These are phyloP conservation scores for Batillaria attramentaria DNA, from an alignment of 1,140 invertebrate genomes.

Conservation along the genomic window DNA sequence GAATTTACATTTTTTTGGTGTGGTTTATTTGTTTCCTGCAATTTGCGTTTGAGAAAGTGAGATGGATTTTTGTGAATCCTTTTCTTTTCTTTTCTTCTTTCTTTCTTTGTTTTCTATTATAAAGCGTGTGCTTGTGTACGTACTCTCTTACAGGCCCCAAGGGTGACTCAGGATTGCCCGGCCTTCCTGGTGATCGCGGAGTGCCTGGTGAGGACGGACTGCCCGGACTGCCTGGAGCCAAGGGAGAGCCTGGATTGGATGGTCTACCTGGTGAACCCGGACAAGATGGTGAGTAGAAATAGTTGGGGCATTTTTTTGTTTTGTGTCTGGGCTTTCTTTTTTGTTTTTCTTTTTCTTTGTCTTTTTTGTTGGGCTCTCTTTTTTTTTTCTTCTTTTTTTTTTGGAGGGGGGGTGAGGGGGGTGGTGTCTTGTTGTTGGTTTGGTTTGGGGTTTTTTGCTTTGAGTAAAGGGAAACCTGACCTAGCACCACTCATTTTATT, in stretches of 20 bases:
- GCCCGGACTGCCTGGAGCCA: conserved; percentile 47
- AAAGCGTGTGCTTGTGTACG: background rate
- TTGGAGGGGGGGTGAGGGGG: background rate
- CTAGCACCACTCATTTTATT: too few relatives aligned
- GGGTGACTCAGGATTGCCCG: conserved; percentile 46
- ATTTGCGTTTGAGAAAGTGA: too few relatives aligned
- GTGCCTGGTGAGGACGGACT: conserved; percentile 37
- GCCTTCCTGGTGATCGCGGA: conserved; percentile 45
- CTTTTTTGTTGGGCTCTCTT: too few relatives aligned
- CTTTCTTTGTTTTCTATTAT: background rate
- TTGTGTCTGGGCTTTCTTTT: too few relatives aligned
- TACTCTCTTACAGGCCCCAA: conserved; percentile 33
- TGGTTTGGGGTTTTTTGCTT: too few relatives aligned
- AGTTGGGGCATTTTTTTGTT: too few relatives aligned
- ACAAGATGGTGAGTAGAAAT: conserved; percentile 33
- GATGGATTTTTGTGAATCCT: too few relatives aligned
- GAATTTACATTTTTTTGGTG: too few relatives aligned
- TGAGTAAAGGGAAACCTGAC: too few relatives aligned
- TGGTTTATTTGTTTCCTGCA: too few relatives aligned
- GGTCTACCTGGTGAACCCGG: conserved; percentile 50
- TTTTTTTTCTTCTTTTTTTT: too few relatives aligned
- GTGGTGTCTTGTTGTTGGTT: background rate
- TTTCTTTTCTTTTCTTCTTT: background rate
- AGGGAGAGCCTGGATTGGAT: conserved; percentile 53
- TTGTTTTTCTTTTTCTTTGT: too few relatives aligned